These are phyloP conservation scores for Takifugu bimaculatus DNA, from an alignment of 2,113 vertebrate species.

Conservation along the genomic window DNA sequence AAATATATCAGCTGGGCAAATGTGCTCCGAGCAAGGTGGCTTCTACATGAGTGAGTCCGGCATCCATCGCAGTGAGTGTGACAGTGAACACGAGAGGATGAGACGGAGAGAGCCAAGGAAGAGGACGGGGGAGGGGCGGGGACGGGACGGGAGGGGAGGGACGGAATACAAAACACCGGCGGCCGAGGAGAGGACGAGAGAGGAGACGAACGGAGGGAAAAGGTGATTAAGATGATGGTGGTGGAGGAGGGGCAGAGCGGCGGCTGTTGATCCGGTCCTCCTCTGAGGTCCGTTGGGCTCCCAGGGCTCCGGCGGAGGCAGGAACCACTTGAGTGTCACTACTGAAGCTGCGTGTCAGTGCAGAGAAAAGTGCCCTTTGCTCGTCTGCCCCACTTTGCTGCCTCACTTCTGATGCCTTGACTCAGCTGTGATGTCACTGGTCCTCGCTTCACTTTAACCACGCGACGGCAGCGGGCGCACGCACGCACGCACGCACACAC, in stretches of 20 bases:
- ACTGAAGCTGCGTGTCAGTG: slow-evolving; percentile 29
- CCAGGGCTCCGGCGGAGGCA: slow-evolving; percentile 12
- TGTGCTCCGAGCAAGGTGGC: slow-evolving; percentile 58
- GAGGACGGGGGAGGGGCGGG: slow-evolving; percentile 18
- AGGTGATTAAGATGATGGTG: slow-evolving; percentile 46
- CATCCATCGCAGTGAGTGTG: slow-evolving; percentile 59
- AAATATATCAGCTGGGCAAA: slow-evolving; percentile 36
- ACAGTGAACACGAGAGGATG: slow-evolving; percentile 63
- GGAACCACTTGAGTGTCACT: slow-evolving; percentile 38
- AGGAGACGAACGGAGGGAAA: slow-evolving; percentile 46
- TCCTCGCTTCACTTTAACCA: slow-evolving; percentile 9
- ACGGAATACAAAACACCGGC: slow-evolving; percentile 57
- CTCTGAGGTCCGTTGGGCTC: slow-evolving; percentile 22
- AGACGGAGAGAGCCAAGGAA: slow-evolving; percentile 42
- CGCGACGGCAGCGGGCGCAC: slow-evolving; percentile 21
- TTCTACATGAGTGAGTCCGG: slow-evolving; percentile 63
- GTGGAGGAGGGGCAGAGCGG: slow-evolving; percentile 12
- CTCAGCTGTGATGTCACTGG: slow-evolving; percentile 35
- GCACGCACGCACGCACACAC: background rate
- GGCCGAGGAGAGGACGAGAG: slow-evolving; percentile 32
- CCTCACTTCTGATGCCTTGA: slow-evolving; percentile 23
- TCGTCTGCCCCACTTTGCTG: slow-evolving; percentile 32
- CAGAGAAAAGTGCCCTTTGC: slow-evolving; percentile 23
- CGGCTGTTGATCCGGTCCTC: slow-evolving; percentile 18
- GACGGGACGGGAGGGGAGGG: slow-evolving; percentile 36